Conservation (phyloP, 1,140 invertebrate genomes). For the Pemphigus obesinymphae region DNA sequence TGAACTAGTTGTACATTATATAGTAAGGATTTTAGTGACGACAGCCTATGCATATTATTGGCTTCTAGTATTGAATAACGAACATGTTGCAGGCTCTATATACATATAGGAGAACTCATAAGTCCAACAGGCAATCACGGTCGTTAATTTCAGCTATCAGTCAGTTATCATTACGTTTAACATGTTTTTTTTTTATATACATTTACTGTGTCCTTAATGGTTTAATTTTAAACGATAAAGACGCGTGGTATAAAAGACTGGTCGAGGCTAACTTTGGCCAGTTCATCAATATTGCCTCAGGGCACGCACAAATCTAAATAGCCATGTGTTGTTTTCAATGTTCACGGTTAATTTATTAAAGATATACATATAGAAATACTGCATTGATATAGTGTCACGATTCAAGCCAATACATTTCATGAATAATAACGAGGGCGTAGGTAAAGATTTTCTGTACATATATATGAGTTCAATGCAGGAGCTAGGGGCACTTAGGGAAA, state of each 20-base stretch:
- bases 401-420: background rate
- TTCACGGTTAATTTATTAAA: background rate
- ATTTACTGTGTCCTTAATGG: background rate
- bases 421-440: too few species aligned
- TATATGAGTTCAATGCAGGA: too few species aligned
- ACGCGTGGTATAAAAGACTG: background rate
- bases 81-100: background rate
- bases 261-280: background rate
- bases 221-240: background rate
- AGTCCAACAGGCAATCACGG: background rate
- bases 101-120: background rate
- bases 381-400: background rate
- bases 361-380: background rate
- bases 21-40: background rate
- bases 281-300: conserved; percentile 15
- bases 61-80: conserved; percentile 6
- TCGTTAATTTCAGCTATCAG: conserved; percentile 10
- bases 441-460: too few species aligned
- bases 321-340: background rate
- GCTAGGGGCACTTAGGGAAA: too few species aligned
- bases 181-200: background rate
- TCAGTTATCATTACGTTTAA: conserved; percentile 7
- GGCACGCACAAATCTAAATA: background rate
- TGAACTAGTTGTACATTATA: background rate
- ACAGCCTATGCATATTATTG: background rate